Evolutionary conservation across 2,797 vertebrate genomes (phyloP).

Genomic region (Falco rusticolus): DNA sequence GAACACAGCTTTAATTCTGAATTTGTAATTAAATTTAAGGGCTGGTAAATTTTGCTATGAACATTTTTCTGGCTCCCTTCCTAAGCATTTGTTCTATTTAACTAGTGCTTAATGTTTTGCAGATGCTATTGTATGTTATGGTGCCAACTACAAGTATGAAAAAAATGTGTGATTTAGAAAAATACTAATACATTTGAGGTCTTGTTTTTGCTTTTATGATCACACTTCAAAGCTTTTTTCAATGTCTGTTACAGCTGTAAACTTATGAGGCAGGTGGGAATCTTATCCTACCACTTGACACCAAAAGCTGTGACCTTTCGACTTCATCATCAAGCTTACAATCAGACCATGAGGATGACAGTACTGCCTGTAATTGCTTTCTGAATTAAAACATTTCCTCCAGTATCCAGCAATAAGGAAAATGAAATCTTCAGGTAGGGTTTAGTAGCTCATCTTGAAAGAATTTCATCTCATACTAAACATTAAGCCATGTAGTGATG

Average conservation of each 20-base stretch:
- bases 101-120: slow-evolving; percentile 32
- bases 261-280: not conserved
- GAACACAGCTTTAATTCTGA: slow-evolving; percentile 29
- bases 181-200: not conserved
- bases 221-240: not conserved
- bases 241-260: not conserved
- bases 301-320: slow-evolving; percentile 13
- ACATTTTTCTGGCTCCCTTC: slow-evolving; percentile 41
- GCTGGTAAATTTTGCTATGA: slow-evolving; percentile 42
- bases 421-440: slow-evolving; percentile 4
- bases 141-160: slow-evolving; percentile 5
- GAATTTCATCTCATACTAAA: not conserved
- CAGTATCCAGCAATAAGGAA: not conserved
- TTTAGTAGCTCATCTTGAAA: slow-evolving; percentile 21
- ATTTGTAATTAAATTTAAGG: slow-evolving; percentile 51
- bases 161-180: slow-evolving; percentile 6
- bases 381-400: slow-evolving; percentile 10
- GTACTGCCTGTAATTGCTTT: not conserved
- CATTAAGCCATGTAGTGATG: not conserved
- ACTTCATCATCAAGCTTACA: not conserved
- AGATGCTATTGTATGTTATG: slow-evolving; percentile 16
- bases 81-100: slow-evolving; percentile 45
- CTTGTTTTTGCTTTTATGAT: slow-evolving; percentile 15
- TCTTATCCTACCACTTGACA: not conserved
- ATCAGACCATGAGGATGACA: not conserved